phyloP scores from a whole-genome alignment of 2,113 vertebrate species.

The Mohoua ochrocephala region DNA sequence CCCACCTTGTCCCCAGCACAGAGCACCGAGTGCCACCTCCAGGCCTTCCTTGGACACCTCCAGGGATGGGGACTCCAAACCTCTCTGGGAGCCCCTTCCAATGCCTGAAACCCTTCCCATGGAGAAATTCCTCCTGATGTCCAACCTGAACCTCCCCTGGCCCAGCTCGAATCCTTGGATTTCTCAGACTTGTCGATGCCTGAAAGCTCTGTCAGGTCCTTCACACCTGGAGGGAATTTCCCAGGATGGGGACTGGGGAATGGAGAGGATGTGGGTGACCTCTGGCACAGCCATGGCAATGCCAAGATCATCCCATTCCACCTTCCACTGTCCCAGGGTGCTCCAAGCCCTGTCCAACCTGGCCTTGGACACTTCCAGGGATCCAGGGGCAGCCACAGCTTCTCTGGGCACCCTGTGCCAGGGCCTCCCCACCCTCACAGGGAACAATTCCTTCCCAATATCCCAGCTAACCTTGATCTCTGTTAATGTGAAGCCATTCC shows the following conservation, averaged over 20 bases:
- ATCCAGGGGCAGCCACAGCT: background rate
- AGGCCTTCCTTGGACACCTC: background rate
- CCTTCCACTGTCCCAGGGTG: rapidly evolving
- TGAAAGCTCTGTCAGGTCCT: background rate
- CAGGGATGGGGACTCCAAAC: background rate
- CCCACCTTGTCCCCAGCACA: background rate
- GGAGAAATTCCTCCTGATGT: background rate
- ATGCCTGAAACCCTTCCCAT: background rate
- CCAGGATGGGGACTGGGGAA: background rate
- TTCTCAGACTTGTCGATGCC: background rate
- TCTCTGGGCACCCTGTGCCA: background rate
- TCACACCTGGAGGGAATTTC: background rate
- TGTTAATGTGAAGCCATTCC: background rate
- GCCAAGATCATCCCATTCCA: too few relatives aligned
- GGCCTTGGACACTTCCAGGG: background rate
- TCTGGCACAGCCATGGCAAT: background rate
- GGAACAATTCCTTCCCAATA: rapidly evolving
- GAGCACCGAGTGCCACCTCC: rapidly evolving
- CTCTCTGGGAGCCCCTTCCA: background rate
- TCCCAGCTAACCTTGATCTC: background rate
- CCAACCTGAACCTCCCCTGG: background rate
- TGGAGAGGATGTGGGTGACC: rapidly evolving
- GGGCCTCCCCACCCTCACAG: rapidly evolving
- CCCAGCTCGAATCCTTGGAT: background rate
- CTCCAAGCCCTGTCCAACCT: rapidly evolving